Evolutionary conservation across 2,113 vertebrate genomes (phyloP).

Genomic region (Mionectes macconnelli): DNA sequence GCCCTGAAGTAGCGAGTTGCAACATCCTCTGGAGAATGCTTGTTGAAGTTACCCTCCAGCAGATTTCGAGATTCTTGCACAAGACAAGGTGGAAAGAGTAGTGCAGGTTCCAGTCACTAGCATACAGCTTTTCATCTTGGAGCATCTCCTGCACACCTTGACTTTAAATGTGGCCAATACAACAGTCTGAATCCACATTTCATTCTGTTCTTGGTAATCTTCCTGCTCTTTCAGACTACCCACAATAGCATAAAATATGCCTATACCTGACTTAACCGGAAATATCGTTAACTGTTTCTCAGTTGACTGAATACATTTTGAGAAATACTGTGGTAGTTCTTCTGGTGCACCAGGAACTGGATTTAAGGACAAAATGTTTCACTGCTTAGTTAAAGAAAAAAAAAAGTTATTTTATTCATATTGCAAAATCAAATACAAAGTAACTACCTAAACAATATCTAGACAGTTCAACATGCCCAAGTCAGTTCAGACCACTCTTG

Average conservation of each 20-base stretch:
- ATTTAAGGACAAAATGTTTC: neutral
- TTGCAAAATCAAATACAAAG: neutral
- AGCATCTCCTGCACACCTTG: neutral
- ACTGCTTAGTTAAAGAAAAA: neutral
- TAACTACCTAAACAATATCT: neutral
- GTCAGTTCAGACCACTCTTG: neutral
- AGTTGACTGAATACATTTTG: neutral
- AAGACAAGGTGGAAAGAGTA: neutral
- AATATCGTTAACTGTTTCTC: neutral
- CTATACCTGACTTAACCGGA: neutral
- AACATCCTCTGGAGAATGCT: neutral
- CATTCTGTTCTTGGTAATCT: neutral
- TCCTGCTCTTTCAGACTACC: neutral
- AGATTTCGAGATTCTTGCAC: neutral
- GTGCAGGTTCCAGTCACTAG: neutral
- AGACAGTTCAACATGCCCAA: neutral
- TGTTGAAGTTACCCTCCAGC: neutral
- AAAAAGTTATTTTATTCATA: neutral
- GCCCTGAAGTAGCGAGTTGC: neutral
- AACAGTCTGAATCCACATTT: neutral
- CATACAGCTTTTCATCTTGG: neutral
- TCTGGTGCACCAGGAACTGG: neutral
- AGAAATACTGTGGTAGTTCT: neutral
- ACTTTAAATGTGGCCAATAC: neutral
- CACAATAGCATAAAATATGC: rapidly evolving